phyloP scores from a whole-genome alignment of 1,140 invertebrate genomes.

The Trachymyrmex cornetzi region DNA sequence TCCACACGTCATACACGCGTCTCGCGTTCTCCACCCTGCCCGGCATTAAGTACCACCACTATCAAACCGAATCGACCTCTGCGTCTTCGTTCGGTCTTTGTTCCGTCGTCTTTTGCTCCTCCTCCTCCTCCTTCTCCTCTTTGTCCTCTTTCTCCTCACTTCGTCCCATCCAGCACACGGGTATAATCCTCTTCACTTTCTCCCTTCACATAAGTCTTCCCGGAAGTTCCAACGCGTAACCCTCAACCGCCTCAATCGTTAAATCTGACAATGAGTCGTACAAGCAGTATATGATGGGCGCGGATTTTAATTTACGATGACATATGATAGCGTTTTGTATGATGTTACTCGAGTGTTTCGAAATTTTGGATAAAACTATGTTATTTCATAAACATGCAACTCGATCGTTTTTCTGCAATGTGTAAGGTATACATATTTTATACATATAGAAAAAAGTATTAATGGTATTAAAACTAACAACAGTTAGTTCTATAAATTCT shows the following conservation, averaged over 20 bases:
- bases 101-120: background rate
- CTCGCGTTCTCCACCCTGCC: slow-evolving; percentile 1
- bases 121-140: slow-evolving; percentile 40
- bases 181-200: slow-evolving; percentile 50
- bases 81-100: slow-evolving; percentile 23
- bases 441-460: background rate
- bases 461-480: background rate
- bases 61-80: slow-evolving; percentile 57
- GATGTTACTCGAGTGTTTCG: background rate
- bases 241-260: background rate
- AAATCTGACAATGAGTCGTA: slow-evolving; percentile 7
- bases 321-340: background rate
- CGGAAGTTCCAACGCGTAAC: slow-evolving; percentile 48
- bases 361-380: background rate
- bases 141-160: slow-evolving; percentile 2
- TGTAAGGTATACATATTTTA: too few relatives aligned
- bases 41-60: slow-evolving; percentile 27
- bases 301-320: background rate
- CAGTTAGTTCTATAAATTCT: background rate
- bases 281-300: background rate
- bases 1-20: background rate
- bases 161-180: background rate
- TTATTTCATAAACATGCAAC: background rate
- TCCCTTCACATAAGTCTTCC: slow-evolving; percentile 35
- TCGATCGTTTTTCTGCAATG: background rate